Evolutionary conservation across 37 sponge, comb jelly and placozoan species (phyloP), one percentile per base, ranked within the genome.

Genomic region (Hormiphora californensis): DNA sequence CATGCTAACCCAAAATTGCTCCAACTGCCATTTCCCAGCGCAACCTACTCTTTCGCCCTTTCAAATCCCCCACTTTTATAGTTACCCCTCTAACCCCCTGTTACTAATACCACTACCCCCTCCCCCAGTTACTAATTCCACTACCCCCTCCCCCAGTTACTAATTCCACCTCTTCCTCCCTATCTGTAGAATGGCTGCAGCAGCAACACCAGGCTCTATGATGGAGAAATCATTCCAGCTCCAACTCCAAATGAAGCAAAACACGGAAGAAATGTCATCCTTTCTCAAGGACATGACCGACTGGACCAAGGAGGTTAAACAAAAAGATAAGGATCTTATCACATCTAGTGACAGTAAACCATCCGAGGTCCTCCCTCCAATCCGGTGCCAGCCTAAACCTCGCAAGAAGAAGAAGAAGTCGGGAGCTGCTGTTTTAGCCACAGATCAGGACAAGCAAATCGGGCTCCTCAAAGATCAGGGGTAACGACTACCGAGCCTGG

Each of bases 401-500:
- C 54, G 40, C 35, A 85, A 46, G 63, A 91, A 85, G 61, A 89
- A 65, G 65, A 85, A 55, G 59, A 55, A 39, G 1, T 55, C 0
- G 39, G 40, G 15, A 38, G 9, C 54, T 17, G 54, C 17, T 17
- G 11, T 11, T 51, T 11, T 51, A 19, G 11, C 17, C 15, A 51
- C 88, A 81, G 35, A 65, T 63, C 21, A 68, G 12, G 65, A 15
- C 65, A 19, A 39, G 39, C 7, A 38, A 69, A 73, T 63, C 27
- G 32, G 54, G 7, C 8, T 21, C 22, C 53, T 87, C 17, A 23
- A 88, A 91, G 31, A 98, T 98, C 31, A 89, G 36, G n/a, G 92
- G 94, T 23, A 92, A 89, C 86, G 99, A 98, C 67, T 98, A 93
- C 86, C 81, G 87, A 49, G 88, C 93, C 9, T 98, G 99, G 99